Evolutionary conservation across 2,797 vertebrate genomes (phyloP).

Genomic region (Xiphorhynchus erythropygius): DNA sequence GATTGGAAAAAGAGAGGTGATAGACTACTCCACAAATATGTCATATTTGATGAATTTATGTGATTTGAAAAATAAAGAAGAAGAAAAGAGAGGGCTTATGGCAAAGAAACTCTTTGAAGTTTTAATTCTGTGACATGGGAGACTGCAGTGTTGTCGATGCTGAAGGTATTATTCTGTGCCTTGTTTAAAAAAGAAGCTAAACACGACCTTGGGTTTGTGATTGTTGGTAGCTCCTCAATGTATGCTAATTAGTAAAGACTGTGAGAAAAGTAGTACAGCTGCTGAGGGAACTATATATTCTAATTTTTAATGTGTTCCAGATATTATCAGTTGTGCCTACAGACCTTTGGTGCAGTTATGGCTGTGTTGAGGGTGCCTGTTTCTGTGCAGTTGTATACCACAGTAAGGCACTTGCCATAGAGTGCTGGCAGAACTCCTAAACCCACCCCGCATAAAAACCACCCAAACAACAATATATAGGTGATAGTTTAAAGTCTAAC

Average conservation of each 20-base stretch:
- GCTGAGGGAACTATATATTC: constrained; percentile 45
- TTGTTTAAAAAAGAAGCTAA: constrained; percentile 25
- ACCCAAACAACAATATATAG: not conserved
- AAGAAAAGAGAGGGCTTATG: not conserved
- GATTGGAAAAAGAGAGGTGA: not conserved
- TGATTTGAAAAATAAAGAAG: not conserved
- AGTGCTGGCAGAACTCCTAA: not conserved
- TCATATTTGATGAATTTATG: not conserved
- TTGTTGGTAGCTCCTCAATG: constrained; percentile 21
- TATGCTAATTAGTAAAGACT: constrained; percentile 52
- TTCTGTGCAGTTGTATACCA: not conserved
- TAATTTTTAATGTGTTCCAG: constrained; percentile 50
- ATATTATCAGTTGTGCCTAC: constrained; percentile 15
- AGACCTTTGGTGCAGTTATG: not conserved
- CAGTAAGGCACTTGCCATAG: not conserved
- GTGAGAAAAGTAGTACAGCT: constrained; percentile 58
- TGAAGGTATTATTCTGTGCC: not conserved
- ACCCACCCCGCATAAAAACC: not conserved
- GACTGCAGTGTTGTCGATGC: not conserved
- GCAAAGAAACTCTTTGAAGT: constrained; percentile 2
- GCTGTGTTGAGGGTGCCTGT: not conserved
- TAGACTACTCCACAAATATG: not conserved
- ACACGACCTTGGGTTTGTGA: not conserved
- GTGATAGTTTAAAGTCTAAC: not conserved
- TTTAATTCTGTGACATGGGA: not conserved